Evolutionary conservation across 1,140 invertebrate species (phyloP).

Genomic region (Leptestheria dahalacensis): DNA sequence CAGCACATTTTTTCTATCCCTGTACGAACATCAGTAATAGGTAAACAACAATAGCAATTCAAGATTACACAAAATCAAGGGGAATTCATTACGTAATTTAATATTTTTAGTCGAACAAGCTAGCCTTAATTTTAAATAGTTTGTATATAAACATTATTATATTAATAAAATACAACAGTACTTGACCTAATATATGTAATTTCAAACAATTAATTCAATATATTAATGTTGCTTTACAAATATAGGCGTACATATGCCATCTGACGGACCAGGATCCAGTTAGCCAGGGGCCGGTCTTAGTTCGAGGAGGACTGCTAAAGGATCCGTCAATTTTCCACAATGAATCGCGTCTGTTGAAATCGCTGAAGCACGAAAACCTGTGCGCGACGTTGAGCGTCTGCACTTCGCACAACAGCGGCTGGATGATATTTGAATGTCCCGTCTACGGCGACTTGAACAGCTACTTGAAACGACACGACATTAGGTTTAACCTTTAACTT

Average conservation of each 20-base stretch:
- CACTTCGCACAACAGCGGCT: constrained; percentile 29
- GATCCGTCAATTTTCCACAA: constrained; percentile 27
- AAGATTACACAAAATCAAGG: too few species aligned
- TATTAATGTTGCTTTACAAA: neutral
- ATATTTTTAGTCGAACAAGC: too few species aligned
- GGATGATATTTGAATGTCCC: constrained; percentile 36
- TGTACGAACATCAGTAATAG: too few species aligned
- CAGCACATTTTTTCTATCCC: too few species aligned
- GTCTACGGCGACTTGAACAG: constrained; percentile 36
- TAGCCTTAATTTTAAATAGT: too few species aligned
- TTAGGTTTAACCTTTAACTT: too few species aligned
- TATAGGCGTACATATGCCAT: constrained; percentile 8
- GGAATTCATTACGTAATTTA: too few species aligned
- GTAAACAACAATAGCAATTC: too few species aligned
- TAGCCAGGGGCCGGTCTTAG: constrained; percentile 19
- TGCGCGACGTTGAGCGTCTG: constrained; percentile 32
- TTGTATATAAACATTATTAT: neutral
- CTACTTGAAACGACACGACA: constrained; percentile 27
- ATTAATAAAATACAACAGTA: too few species aligned
- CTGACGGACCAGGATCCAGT: neutral
- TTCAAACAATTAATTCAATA: neutral
- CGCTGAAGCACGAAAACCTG: constrained; percentile 35
- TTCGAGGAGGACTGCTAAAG: constrained; percentile 32
- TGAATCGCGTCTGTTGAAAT: constrained; percentile 28
- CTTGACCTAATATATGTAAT: neutral